These are phyloP conservation scores for Artibeus lituratus DNA, from an alignment of 2,797 vertebrate genomes.

Conservation along the genomic window DNA sequence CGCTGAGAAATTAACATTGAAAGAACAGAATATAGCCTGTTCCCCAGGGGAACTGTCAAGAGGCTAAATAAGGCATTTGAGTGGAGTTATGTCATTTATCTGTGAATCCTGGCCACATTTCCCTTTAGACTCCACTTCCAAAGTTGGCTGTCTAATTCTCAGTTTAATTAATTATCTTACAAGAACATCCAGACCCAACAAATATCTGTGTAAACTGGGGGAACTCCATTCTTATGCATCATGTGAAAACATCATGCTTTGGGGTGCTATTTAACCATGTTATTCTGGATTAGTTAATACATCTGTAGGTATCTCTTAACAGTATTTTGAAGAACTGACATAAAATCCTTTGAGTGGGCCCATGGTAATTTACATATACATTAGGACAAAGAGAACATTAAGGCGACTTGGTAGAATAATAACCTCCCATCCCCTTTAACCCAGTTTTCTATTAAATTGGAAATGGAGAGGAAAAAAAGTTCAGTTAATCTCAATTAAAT, in stretches of 20 bases:
- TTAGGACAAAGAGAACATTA: background rate
- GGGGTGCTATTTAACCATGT: background rate
- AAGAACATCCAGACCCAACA: background rate
- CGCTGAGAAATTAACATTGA: slow-evolving; percentile 26
- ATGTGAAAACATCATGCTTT: background rate
- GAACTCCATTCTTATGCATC: background rate
- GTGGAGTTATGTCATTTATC: background rate
- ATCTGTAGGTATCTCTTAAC: background rate
- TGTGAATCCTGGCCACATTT: background rate
- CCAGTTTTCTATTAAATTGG: background rate
- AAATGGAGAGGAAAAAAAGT: background rate
- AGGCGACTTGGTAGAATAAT: background rate
- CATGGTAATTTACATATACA: background rate
- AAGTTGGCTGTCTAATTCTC: background rate
- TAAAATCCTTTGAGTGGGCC: background rate
- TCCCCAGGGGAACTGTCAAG: accelerated
- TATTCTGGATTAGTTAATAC: background rate
- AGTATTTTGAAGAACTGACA: background rate
- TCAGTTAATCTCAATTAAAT: background rate
- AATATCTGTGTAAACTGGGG: background rate
- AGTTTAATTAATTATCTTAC: background rate
- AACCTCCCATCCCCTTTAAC: background rate
- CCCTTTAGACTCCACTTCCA: background rate
- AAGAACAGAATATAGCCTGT: background rate
- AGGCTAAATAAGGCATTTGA: background rate